These are phyloP conservation scores for Baronia brevicornis DNA, from an alignment of 2,888 invertebrate species.

Conservation along the genomic window DNA sequence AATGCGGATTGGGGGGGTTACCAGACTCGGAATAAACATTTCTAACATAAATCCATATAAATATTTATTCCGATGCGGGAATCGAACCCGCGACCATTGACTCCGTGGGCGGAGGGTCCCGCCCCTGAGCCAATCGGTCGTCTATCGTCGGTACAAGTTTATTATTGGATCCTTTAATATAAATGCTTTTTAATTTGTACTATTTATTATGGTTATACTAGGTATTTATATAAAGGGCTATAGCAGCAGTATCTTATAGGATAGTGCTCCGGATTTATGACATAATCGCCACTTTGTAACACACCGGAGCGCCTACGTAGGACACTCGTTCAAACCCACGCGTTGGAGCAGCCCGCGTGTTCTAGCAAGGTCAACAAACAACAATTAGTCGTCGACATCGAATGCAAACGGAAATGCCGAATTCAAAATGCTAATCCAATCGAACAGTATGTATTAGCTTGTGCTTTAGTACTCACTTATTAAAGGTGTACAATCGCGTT, in stretches of 20 bases:
- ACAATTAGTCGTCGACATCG: conserved; percentile 38
- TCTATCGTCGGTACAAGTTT: no score
- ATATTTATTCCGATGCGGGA: no score
- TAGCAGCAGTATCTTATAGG: conserved; percentile 6
- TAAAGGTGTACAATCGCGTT: conserved; percentile 43
- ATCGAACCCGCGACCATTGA: no score
- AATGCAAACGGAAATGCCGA: conserved; percentile 60
- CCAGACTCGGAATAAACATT: no score
- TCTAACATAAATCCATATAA: no score
- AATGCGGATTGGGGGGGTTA: no score
- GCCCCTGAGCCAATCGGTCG: no score
- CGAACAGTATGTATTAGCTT: conserved; percentile 44
- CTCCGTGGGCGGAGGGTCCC: no score
- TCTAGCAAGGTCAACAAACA: conserved; percentile 56
- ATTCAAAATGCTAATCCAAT: conserved; percentile 62
- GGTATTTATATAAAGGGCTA: conserved; percentile 14
- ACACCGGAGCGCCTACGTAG: conserved; percentile 27
- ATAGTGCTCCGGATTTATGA: conserved; percentile 19
- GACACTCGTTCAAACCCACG: conserved; percentile 16
- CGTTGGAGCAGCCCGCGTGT: conserved; percentile 33
- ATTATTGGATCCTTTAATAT: no score
- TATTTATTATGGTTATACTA: no score
- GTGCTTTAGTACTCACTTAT: conserved; percentile 59
- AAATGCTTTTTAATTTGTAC: no score
- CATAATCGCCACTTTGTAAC: conserved; percentile 30